Conservation (phyloP, 2,888 invertebrate genomes). For the Kuschelorhynchus macadamiae region DNA sequence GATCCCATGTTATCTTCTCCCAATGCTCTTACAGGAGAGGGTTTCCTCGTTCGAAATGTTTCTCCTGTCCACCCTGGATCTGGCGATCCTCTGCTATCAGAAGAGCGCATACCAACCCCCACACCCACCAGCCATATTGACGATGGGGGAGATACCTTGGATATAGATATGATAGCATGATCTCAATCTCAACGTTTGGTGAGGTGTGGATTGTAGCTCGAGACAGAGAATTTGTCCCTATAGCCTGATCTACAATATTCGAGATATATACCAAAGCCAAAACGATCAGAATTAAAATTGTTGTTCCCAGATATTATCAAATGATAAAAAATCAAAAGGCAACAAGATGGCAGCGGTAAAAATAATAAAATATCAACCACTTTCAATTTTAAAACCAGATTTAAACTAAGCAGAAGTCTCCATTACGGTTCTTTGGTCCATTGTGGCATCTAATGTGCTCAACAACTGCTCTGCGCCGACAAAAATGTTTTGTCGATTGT, state of each 20-base stretch:
- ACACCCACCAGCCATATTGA: slow-evolving; percentile 68
- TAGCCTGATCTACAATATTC: slow-evolving; percentile 36
- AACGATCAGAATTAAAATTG: too few relatives aligned
- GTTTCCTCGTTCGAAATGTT: slow-evolving; percentile 74
- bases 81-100: slow-evolving; percentile 75
- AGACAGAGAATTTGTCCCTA: slow-evolving; percentile 25
- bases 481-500: too few relatives aligned
- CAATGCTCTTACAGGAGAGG: slow-evolving; percentile 74
- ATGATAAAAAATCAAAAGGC: too few relatives aligned
- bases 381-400: too few relatives aligned
- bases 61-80: slow-evolving; percentile 72
- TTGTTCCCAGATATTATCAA: too few relatives aligned
- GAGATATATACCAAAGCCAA: slow-evolving; percentile 3
- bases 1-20: slow-evolving; percentile 71
- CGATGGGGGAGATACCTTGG: slow-evolving; percentile 72
- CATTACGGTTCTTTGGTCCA: too few relatives aligned
- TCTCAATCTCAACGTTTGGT: slow-evolving; percentile 48
- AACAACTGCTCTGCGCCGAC: too few relatives aligned
- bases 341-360: too few relatives aligned
- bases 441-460: too few relatives aligned
- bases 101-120: slow-evolving; percentile 68
- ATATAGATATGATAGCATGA: slow-evolving; percentile 73
- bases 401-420: too few relatives aligned
- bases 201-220: slow-evolving; percentile 46
- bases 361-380: too few relatives aligned